phyloP scores from a whole-genome alignment of 2,888 invertebrate species.

The Teleogryllus oceanicus region DNA sequence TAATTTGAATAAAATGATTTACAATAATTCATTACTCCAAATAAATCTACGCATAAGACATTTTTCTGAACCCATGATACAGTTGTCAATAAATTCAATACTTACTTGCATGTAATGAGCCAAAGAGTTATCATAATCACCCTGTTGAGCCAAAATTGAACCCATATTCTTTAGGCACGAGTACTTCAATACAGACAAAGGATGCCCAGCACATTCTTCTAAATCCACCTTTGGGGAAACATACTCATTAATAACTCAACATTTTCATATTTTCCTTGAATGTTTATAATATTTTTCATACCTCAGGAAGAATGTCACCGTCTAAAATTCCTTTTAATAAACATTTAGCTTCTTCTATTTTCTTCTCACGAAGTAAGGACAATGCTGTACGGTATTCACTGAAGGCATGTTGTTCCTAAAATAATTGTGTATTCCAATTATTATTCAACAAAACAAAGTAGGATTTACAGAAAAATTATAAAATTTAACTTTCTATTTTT shows the following conservation, averaged over 20 bases:
- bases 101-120: slow-evolving; percentile 63
- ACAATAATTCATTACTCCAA: too few relatives aligned
- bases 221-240: slow-evolving; percentile 43
- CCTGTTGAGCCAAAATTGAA: slow-evolving; percentile 59
- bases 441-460: neutral
- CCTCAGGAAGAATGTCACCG: slow-evolving; percentile 58
- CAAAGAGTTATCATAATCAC: slow-evolving; percentile 61
- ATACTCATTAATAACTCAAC: slow-evolving; percentile 39
- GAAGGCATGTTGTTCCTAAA: slow-evolving; percentile 74
- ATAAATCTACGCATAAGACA: too few relatives aligned
- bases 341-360: slow-evolving; percentile 63
- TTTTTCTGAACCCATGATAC: neutral
- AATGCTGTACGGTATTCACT: slow-evolving; percentile 76
- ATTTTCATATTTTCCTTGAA: neutral
- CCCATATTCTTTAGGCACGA: slow-evolving; percentile 80
- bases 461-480: neutral
- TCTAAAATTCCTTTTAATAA: slow-evolving; percentile 65
- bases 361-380: slow-evolving; percentile 62
- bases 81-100: neutral
- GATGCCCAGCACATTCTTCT: slow-evolving; percentile 54
- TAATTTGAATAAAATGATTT: too few relatives aligned
- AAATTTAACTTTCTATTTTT: slow-evolving; percentile 6
- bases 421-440: slow-evolving; percentile 31
- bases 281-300: slow-evolving; percentile 40
- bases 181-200: slow-evolving; percentile 73